phyloP scores from a whole-genome alignment of 2,888 invertebrate genomes.

The Smittia sp. region DNA sequence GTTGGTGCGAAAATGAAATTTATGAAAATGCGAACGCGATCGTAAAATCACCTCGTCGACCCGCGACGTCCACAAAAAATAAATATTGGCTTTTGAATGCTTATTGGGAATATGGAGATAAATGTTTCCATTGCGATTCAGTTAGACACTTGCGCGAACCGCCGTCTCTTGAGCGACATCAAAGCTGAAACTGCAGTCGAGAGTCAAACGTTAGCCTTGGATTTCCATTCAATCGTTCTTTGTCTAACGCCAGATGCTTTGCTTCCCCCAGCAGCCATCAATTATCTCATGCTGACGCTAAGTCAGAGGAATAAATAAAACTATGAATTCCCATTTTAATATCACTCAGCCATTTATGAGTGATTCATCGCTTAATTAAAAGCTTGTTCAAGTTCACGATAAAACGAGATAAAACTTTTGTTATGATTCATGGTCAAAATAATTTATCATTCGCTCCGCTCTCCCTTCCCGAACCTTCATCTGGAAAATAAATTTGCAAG shows the following conservation, averaged over 20 bases:
- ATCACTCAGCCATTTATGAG: background rate
- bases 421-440: background rate
- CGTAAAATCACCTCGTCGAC: conserved; percentile 1
- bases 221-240: too few species aligned
- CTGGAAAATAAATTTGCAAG: background rate
- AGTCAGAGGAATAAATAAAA: background rate
- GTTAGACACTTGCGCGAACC: too few species aligned
- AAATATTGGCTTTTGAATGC: conserved; percentile 1
- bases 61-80: background rate
- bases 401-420: background rate
- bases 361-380: conserved; percentile 2
- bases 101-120: background rate
- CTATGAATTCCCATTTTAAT: background rate
- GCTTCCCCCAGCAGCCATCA: background rate
- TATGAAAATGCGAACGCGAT: conserved; percentile 21
- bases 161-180: too few species aligned
- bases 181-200: too few species aligned
- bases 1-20: conserved; percentile 28
- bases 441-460: background rate
- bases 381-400: background rate
- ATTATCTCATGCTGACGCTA: background rate
- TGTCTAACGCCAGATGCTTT: background rate
- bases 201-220: too few species aligned
- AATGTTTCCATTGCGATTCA: too few species aligned
- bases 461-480: background rate